Evolutionary conservation across 2,113 vertebrate genomes (phyloP), one percentile per base, ranked within the genome.

Genomic region (Anarrhichthys ocellatus): DNA sequence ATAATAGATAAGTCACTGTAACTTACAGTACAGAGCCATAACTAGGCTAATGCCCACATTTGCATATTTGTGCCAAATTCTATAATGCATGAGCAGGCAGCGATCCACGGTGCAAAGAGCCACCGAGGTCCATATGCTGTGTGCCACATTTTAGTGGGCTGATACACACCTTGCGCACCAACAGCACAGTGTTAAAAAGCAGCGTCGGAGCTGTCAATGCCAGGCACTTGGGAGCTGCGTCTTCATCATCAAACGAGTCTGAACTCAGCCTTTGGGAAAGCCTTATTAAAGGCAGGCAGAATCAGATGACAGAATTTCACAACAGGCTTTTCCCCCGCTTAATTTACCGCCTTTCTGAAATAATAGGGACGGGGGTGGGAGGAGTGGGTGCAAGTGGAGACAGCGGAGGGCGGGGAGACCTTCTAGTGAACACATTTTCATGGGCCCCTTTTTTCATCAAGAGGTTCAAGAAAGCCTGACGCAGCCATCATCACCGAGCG

Each of bases 1-100:
- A 95, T 95, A 93, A 95, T 95, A 93, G 88, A 95, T 92, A 92
- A 92, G 90, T 86, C 85, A 89, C 87, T 93, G 89, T 91, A 92
- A 92, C 74, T 91, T 94, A 93, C 88, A 89, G 94, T 92, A 90
- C 85, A 80, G 87, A 82, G 89, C 84, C 80, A 92, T 87, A 95
- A 94, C 92, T 94, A 94, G 93, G 93, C 90, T 94, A 93, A 93
- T 93, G 87, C 91, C 67, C 71, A 79, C 48, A 95, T 96, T 94
- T 93, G 90, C 94, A 95, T 94, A 93, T 94, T 93, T 91, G 85
- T 93, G 89, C 83, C 52, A 32, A 85, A 78, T 85, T 95, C 84
- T 88, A 94, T 95, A 92, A 95, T 95, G 94, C 87, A 94, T 93
- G 89, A 92, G 85, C 42, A 84, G 78, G 90, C 83, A 83, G 83